These are phyloP conservation scores for Formica selysi DNA, from an alignment of 1,140 invertebrate species.

Conservation along the genomic window DNA sequence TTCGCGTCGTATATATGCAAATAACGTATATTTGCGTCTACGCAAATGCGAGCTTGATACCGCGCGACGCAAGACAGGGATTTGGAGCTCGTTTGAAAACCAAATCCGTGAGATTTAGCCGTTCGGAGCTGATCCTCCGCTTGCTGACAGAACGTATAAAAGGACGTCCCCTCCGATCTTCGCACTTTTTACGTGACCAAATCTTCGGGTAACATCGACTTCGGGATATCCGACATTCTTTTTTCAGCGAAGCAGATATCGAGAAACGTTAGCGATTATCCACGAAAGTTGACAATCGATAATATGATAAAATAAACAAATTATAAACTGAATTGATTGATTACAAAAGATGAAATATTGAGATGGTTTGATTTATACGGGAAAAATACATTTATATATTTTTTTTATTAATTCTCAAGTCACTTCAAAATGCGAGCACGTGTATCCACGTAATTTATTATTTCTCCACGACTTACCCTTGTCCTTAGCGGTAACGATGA, in stretches of 20 bases:
- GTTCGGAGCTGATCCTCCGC: constrained; percentile 16
- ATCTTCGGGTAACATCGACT: neutral
- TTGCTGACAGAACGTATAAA: constrained; percentile 43
- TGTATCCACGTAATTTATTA: neutral
- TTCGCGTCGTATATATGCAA: constrained; percentile 41
- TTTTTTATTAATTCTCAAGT: neutral
- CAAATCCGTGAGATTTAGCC: constrained; percentile 55
- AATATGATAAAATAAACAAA: neutral
- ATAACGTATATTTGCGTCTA: constrained; percentile 48
- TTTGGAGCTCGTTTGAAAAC: constrained; percentile 48
- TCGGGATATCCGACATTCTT: neutral
- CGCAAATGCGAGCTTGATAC: constrained; percentile 11
- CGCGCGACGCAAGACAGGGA: constrained; percentile 18
- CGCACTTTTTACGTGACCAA: constrained; percentile 4
- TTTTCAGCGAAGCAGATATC: neutral
- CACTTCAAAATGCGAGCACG: neutral
- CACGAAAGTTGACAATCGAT: neutral
- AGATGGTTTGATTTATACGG: neutral
- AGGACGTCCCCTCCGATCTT: neutral
- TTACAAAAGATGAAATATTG: neutral
- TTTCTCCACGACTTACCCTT: constrained; percentile 88
- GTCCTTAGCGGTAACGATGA: constrained; percentile 96
- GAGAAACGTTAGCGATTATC: neutral
- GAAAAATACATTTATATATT: neutral
- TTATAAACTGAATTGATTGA: neutral